Evolutionary conservation across 2,113 vertebrate species (phyloP).

Genomic region (Willisornis vidua): DNA sequence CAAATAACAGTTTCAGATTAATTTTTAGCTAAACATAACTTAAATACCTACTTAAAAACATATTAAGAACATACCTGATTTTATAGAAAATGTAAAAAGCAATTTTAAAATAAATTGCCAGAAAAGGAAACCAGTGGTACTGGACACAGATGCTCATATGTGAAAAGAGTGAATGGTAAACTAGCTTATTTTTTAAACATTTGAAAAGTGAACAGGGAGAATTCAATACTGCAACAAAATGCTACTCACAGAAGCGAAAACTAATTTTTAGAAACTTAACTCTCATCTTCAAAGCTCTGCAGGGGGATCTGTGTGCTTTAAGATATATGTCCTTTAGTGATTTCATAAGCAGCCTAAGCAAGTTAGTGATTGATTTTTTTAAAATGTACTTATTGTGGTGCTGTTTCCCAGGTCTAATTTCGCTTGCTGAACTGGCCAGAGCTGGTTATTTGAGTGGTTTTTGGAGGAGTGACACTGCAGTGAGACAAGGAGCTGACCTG

Average conservation of each 20-base stretch:
- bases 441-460: not conserved
- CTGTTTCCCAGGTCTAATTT: not conserved
- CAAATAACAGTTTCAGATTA: not conserved
- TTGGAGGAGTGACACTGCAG: not conserved
- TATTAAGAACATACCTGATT: not conserved
- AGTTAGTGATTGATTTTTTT: not conserved
- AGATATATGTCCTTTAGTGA: accelerated
- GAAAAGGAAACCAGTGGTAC: not conserved
- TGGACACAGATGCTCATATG: not conserved
- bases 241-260: not conserved
- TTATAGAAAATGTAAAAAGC: not conserved
- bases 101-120: not conserved
- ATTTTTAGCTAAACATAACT: not conserved
- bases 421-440: not conserved
- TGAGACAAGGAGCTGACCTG: not conserved
- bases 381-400: not conserved
- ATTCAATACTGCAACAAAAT: not conserved
- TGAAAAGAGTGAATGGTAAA: not conserved
- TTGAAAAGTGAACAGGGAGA: not conserved
- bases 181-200: not conserved
- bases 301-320: not conserved
- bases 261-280: not conserved
- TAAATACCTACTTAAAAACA: not conserved
- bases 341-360: not conserved
- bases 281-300: not conserved